These are phyloP conservation scores for Anas capensis DNA, from an alignment of 2,797 vertebrate genomes.

Conservation along the genomic window DNA sequence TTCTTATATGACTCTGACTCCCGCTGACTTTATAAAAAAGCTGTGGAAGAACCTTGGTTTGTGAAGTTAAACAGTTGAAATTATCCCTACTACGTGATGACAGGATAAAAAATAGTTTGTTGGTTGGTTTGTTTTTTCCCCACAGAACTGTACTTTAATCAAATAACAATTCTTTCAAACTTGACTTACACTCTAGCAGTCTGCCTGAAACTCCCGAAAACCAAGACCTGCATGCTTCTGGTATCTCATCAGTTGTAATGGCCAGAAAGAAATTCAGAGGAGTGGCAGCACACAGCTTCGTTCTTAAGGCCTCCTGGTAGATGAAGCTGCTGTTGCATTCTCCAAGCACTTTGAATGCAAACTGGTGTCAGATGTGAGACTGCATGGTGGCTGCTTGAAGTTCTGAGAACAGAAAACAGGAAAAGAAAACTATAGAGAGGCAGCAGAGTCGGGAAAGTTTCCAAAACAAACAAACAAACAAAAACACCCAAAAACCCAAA, in stretches of 20 bases:
- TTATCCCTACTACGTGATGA: neutral
- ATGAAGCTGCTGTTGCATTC: neutral
- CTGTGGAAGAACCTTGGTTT: neutral
- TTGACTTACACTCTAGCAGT: neutral
- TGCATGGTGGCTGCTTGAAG: neutral
- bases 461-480: neutral
- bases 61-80: neutral
- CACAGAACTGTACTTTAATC: accelerated
- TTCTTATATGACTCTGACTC: neutral
- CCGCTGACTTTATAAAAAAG: neutral
- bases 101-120: neutral
- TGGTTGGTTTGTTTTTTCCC: neutral
- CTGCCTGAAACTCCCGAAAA: neutral
- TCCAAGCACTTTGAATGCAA: neutral
- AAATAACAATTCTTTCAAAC: neutral
- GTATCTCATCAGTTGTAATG: neutral
- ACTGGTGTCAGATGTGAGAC: neutral
- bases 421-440: neutral
- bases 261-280: neutral
- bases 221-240: neutral
- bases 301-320: neutral
- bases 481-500: no score
- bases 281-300: neutral
- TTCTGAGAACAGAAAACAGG: neutral
- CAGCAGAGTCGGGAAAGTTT: neutral